Evolutionary conservation across 53 echinoderm and acorn worm species (phyloP).

Genomic region (Apostichopus leukothele): DNA sequence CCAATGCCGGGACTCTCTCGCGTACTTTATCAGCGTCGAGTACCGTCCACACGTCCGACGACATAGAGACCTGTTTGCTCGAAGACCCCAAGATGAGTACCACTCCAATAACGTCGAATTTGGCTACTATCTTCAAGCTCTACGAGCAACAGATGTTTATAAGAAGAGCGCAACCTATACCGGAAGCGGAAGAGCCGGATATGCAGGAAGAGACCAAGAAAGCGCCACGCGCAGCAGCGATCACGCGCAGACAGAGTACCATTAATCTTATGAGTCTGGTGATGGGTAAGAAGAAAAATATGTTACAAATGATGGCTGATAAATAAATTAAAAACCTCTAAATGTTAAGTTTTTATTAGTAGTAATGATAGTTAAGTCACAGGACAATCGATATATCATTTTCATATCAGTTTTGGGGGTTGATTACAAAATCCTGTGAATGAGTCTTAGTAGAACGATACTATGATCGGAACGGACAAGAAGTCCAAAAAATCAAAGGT

Average conservation of each 20-base stretch:
- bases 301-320: background rate
- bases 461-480: no score
- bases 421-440: no score
- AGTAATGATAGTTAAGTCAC: no score
- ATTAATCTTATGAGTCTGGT: background rate
- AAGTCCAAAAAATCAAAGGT: no score
- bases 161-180: conserved; percentile 18
- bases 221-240: background rate
- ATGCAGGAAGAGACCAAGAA: conserved; percentile 13
- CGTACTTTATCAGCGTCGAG: conserved; percentile 9
- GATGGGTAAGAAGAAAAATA: background rate
- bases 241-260: conserved; percentile 14
- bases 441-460: no score
- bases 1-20: conserved; percentile 28
- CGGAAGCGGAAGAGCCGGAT: conserved; percentile 12
- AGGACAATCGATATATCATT: no score
- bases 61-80: conserved; percentile 48
- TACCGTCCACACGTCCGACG: conserved; percentile 8
- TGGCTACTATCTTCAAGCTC: conserved; percentile 49
- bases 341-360: no score
- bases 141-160: conserved; percentile 57
- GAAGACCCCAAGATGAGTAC: conserved; percentile 37
- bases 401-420: no score
- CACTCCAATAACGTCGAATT: conserved; percentile 39
- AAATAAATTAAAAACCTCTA: background rate